Evolutionary conservation across 1,140 invertebrate genomes (phyloP).

Genomic region (Cydia amplana): DNA sequence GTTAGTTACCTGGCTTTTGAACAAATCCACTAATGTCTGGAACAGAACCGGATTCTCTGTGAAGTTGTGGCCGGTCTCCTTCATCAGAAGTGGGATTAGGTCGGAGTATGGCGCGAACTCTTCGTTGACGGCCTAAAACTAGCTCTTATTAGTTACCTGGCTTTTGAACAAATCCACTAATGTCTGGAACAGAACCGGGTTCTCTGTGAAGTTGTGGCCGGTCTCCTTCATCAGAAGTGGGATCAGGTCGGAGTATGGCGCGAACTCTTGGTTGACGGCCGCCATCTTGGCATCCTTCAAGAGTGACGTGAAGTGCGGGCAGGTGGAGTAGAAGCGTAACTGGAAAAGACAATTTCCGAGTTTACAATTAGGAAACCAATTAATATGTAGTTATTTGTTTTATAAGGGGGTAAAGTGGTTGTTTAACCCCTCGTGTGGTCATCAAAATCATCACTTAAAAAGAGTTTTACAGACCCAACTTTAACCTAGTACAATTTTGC

Average conservation of each 20-base stretch:
- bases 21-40: constrained; percentile 61
- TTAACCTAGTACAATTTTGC: too few relatives aligned
- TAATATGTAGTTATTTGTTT: too few relatives aligned
- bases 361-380: too few relatives aligned
- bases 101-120: constrained; percentile 61
- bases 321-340: constrained; percentile 72
- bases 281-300: constrained; percentile 58
- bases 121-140: constrained; percentile 48
- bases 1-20: constrained; percentile 60
- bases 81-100: constrained; percentile 47
- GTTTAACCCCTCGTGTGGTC: too few relatives aligned
- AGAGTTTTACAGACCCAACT: too few relatives aligned
- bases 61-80: constrained; percentile 63
- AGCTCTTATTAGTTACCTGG: constrained; percentile 62
- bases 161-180: constrained; percentile 65
- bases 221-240: constrained; percentile 52
- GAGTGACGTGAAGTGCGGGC: constrained; percentile 55
- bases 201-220: constrained; percentile 61
- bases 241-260: constrained; percentile 54
- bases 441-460: too few relatives aligned
- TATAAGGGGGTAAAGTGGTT: too few relatives aligned
- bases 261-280: constrained; percentile 58
- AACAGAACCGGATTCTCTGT: constrained; percentile 60
- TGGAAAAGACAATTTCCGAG: constrained; percentile 42
- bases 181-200: constrained; percentile 57